Evolutionary conservation across 1,140 invertebrate species (phyloP), one percentile per base, ranked within the genome.

Genomic region (Drosophila pectinifera): DNA sequence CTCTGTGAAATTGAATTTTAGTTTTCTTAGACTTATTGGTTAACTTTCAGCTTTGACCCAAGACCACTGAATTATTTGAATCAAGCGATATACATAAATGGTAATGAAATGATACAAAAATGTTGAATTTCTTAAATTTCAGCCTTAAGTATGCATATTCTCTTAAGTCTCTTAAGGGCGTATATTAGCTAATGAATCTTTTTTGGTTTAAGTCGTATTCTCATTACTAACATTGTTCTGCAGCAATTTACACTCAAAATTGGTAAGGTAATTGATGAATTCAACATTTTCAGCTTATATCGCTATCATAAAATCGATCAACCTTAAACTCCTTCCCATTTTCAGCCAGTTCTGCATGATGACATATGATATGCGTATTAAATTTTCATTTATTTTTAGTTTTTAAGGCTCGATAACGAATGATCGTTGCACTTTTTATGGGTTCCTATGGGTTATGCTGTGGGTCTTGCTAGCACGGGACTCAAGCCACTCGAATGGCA

Each of bases 371-470:
- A 48, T 69, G 54, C 16, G 14, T 46, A 73, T 53, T 54, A 22
- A 62, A 38, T 57, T 57, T 68, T 22, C 38, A 54, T 24, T 38
- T 53, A 26, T 16, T 31, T 24, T 26, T 55, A 54, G 48, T 72
- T 55, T 55, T 56, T 51, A 75, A 62, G 59, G 46, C 45, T 80
- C 59, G 38, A 49, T 41, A 51, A 39, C 13, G 48, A 48, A 51
- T 36, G 74, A 86, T 86, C 75, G 67, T 49, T 88, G 82, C 75
- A 86, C 74, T 77, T 61, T 55, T 42, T 73, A 46, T 74, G 70
- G 57, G 42, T 63, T 54, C 42, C 22, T 49, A 67, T 42, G 36
- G 18, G 18, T 20, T n/a, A 14, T 22, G 31, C 31, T 42, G 38
- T 7, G 22, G 62, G 48, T 56, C 42, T 24, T 43, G 70, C 38